Conservation (phyloP, 2,888 invertebrate species). For the Ormyrus labotus region DNA sequence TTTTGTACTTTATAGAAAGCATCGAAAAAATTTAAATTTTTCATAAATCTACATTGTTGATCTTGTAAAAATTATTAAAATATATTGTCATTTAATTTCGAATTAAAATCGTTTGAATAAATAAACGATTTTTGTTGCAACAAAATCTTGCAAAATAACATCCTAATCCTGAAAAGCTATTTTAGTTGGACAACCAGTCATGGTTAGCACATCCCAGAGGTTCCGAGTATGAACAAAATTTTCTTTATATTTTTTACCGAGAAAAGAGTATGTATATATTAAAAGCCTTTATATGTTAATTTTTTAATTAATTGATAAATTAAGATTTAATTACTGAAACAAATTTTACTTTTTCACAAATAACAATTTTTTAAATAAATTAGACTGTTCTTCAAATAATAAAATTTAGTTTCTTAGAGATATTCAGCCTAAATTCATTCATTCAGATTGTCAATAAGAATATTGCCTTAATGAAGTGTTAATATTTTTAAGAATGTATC, state of each 20-base stretch:
- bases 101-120: conserved; percentile 34
- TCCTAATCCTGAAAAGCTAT: conserved; percentile 28
- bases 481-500: not conserved
- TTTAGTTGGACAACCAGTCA: conserved; percentile 19
- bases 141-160: conserved; percentile 21
- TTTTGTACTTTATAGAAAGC: conserved; percentile 33
- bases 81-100: conserved; percentile 10
- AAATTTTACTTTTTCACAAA: too few species aligned
- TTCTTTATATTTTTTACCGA: conserved; percentile 51
- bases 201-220: conserved; percentile 38
- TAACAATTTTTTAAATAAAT: not conserved
- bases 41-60: not conserved
- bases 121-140: conserved; percentile 40
- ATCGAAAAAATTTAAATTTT: conserved; percentile 17
- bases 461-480: not conserved
- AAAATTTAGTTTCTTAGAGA: not conserved
- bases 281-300: conserved; percentile 37
- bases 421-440: not conserved
- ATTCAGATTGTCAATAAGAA: conserved; percentile 4
- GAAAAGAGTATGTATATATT: conserved; percentile 50
- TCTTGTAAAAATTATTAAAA: conserved; percentile 24
- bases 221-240: conserved; percentile 42
- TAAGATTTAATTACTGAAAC: too few species aligned
- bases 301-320: conserved; percentile 9
- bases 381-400: not conserved